Evolutionary conservation across 23 tunicate genomes (phyloP), one percentile per base, ranked within the genome.

Genomic region (Diplosoma virens): DNA sequence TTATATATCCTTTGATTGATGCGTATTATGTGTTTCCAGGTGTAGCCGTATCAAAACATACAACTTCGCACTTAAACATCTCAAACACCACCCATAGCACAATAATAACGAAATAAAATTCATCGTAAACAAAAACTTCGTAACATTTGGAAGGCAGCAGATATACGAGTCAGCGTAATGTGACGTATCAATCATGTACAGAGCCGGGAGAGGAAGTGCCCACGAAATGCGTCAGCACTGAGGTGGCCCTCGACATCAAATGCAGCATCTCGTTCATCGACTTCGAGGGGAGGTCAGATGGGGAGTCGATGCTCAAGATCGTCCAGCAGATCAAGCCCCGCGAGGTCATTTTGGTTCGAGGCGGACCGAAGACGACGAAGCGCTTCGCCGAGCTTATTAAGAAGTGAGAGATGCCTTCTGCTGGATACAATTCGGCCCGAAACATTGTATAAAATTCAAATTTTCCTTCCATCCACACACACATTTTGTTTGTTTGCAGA

Each of bases 271-370:
- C 95, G 0, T 94, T 82, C 86, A 94, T 94, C 79, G 99, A 94
- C 63, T 94, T 87, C 68, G 99, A 94, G 75, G 99, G 99, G 4
- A 56, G 99, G 25, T 77, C 87, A 0, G 95, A 94, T 33, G 99
- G 99, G 2, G 95, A 87, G 48, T 94, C 99, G 21, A 87, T 87
- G 86, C 59, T 87, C 37, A 83, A 94, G 53, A 87, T 94, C 46
- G 79, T 94, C 32, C 84, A 84, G 47, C 89, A 83, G 28, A 82
- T 94, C 47, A 83, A 94, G 35, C 99, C 99, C 4, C 53, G 81
- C 14, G 99, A 94, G 52, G 86, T 94, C 17, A 88, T 87, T 37
- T 59, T 93, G 16, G 79, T 93, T 27, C 71, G 98, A 28, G 88
- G 84, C 7, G 73, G 81, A 2, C 74, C 85, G 18, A 59, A 63